Percentiles rank a stretch among this genome's conserved stretches.
phyloP scores from a whole-genome alignment of 2,113 vertebrate species.

The Pluvialis apricaria region DNA sequence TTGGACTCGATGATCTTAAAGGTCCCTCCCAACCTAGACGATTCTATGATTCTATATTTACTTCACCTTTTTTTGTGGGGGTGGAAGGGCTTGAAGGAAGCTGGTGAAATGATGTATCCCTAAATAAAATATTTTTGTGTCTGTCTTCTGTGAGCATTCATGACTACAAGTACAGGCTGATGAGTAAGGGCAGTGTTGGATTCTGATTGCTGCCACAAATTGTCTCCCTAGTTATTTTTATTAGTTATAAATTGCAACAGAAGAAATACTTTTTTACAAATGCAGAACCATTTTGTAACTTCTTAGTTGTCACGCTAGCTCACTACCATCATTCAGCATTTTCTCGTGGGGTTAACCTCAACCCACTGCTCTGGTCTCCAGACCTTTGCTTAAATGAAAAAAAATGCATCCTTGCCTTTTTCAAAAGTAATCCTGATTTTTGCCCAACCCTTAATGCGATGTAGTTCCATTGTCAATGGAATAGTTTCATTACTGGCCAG shows the following conservation, averaged over 20 bases:
- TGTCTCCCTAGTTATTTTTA: background rate
- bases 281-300: background rate
- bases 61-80: background rate
- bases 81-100: background rate
- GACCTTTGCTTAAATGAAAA: background rate
- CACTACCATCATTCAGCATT: background rate
- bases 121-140: background rate
- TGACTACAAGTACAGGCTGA: background rate
- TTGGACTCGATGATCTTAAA: too few species aligned
- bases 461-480: background rate
- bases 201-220: background rate
- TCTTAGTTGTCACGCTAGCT: background rate
- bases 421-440: background rate
- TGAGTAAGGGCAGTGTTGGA: background rate
- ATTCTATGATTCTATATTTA: background rate
- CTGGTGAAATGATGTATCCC: background rate
- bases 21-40: too few species aligned
- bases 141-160: background rate
- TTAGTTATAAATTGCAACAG: background rate
- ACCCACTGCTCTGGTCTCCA: background rate
- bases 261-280: background rate
- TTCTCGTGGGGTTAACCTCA: background rate
- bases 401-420: background rate
- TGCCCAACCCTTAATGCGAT: background rate
- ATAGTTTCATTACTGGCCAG: background rate